A percentile compares a stretch with the other conserved stretches of the same genome.
phyloP scores from a whole-genome alignment of 2,797 vertebrate species.

The Paedocypris micromegethes region DNA sequence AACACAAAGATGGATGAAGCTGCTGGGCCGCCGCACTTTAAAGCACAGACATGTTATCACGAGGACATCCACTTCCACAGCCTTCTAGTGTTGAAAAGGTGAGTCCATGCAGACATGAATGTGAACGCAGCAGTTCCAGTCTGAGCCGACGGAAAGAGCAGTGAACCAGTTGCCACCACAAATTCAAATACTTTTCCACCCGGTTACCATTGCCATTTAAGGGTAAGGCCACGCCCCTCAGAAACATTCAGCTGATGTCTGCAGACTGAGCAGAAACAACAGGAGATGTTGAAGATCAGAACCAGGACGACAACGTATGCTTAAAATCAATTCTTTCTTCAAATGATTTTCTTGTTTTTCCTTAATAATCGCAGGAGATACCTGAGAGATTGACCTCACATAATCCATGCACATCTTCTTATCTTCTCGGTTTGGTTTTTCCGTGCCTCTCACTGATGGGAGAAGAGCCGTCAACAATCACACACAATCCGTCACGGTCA shows the following conservation, averaged over 20 bases:
- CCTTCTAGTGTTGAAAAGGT: conserved; percentile 1
- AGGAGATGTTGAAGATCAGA: conserved; percentile 6
- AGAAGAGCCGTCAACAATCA: conserved; percentile 10
- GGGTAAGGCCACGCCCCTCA: conserved; percentile 64
- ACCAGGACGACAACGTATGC: background rate
- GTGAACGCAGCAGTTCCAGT: conserved; percentile 38
- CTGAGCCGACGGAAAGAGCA: conserved; percentile 40
- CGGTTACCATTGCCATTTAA: conserved; percentile 68
- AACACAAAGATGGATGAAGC: too few relatives aligned
- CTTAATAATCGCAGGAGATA: too few relatives aligned
- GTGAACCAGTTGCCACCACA: conserved; percentile 66
- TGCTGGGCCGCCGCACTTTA: background rate
- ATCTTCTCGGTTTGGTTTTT: conserved; percentile 5
- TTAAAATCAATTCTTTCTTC: background rate
- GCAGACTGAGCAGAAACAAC: conserved; percentile 49
- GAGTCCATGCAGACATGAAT: conserved; percentile 44
- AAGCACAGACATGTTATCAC: conserved; percentile 19
- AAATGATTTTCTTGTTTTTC: conserved; percentile 4
- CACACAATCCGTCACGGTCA: conserved; percentile 1
- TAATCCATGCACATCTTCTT: background rate
- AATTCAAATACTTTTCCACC: conserved; percentile 71
- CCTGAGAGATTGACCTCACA: too few relatives aligned
- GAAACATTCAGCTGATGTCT: conserved; percentile 64
- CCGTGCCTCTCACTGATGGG: background rate
- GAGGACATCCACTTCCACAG: conserved; percentile 21